Conservation (phyloP, 2,888 invertebrate genomes). For the Nycteola revayana region DNA sequence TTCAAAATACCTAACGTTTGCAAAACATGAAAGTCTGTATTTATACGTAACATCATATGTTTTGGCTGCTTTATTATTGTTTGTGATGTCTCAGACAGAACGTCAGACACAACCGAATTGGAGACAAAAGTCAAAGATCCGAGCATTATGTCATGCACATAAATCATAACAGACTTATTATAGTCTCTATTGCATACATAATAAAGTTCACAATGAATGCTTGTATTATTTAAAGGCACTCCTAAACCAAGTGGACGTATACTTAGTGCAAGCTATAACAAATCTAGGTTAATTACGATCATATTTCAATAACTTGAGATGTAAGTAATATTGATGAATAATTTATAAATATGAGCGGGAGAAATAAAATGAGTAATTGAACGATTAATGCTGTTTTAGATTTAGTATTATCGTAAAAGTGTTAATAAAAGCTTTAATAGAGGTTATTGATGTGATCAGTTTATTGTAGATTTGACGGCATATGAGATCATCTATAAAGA, state of each 20-base stretch:
- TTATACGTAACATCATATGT: too few relatives aligned
- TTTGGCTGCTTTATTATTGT: too few relatives aligned
- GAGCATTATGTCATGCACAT: conserved; percentile 30
- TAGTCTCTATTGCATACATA: conserved; percentile 6
- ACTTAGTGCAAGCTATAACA: conserved; percentile 14
- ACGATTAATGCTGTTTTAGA: conserved; percentile 12
- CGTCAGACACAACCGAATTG: conserved; percentile 24
- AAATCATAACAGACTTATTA: conserved; percentile 9
- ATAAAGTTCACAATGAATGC: conserved; percentile 9
- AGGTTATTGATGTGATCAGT: conserved; percentile 1
- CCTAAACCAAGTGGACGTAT: conserved; percentile 22
- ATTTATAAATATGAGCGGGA: conserved; percentile 9
- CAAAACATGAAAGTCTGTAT: too few relatives aligned
- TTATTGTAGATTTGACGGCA: conserved; percentile 12
- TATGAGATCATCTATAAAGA: conserved; percentile 11
- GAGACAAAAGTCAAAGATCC: background rate
- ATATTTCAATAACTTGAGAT: conserved; percentile 22
- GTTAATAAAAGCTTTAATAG: conserved; percentile 7
- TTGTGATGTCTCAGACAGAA: conserved; percentile 20
- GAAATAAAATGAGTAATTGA: conserved; percentile 20
- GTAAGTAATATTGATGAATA: conserved; percentile 15
- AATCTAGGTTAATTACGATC: conserved; percentile 31
- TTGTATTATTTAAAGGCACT: conserved; percentile 26
- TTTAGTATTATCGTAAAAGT: conserved; percentile 11
- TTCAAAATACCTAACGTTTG: too few relatives aligned